Percentiles rank a stretch among this genome's conserved stretches.
Evolutionary conservation across 2,888 invertebrate genomes (phyloP).

Genomic region (Andrena hattorfiana): DNA sequence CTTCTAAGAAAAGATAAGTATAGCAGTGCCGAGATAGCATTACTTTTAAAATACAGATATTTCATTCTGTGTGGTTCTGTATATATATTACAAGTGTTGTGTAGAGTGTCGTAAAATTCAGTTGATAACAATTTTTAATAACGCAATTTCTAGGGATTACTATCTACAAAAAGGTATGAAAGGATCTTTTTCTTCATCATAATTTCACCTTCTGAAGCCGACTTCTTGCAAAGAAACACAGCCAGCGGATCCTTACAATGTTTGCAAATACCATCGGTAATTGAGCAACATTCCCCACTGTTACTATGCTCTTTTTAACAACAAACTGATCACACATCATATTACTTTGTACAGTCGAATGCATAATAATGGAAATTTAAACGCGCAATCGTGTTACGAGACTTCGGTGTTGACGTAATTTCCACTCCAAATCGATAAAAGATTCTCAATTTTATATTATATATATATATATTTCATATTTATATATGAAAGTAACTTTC

Average conservation of each 20-base stretch:
- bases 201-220: conserved; percentile 63
- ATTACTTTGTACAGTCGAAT: conserved; percentile 68
- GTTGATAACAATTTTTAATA: conserved; percentile 74
- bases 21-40: conserved; percentile 62
- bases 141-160: conserved; percentile 73
- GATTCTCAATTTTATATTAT: conserved; percentile 17
- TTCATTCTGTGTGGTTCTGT: conserved; percentile 59
- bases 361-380: conserved; percentile 46
- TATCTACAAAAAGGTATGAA: conserved; percentile 75
- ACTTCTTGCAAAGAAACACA: conserved; percentile 65
- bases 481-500: conserved; percentile 44
- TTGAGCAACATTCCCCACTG: conserved; percentile 67
- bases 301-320: conserved; percentile 45
- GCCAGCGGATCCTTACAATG: conserved; percentile 45
- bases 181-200: conserved; percentile 53
- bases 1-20: conserved; percentile 65
- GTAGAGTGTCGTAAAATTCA: conserved; percentile 65
- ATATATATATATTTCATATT: conserved; percentile 13
- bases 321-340: conserved; percentile 60
- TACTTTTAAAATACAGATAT: conserved; percentile 70
- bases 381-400: conserved; percentile 37
- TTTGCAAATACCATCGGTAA: conserved; percentile 60
- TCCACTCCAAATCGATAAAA: conserved; percentile 32
- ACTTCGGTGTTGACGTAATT: conserved; percentile 27
- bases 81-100: conserved; percentile 68